Evolutionary conservation across 2,797 vertebrate species (phyloP).

Genomic region (Menidia menidia): DNA sequence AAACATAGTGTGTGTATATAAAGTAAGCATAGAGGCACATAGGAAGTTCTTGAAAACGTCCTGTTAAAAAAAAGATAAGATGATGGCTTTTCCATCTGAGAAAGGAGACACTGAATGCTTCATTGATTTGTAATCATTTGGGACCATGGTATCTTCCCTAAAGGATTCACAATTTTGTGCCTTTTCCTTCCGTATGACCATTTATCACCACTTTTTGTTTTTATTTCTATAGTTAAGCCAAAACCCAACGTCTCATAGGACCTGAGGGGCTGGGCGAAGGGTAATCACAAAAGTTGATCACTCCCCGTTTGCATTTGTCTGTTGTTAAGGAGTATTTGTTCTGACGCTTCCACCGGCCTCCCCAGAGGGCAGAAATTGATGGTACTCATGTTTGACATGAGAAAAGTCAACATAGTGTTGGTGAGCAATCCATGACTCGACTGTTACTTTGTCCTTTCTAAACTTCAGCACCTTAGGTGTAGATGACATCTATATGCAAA

Average conservation of each 20-base stretch:
- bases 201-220: background rate
- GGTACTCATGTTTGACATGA: background rate
- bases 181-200: background rate
- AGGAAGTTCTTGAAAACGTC: background rate
- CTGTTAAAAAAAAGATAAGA: too few relatives aligned
- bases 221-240: background rate
- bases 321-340: background rate
- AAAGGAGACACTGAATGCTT: too few relatives aligned
- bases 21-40: constrained; percentile 3
- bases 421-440: background rate
- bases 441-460: too few relatives aligned
- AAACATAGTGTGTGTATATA: background rate
- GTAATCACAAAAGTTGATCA: background rate
- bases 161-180: background rate
- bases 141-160: background rate
- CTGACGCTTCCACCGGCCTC: background rate
- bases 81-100: too few relatives aligned
- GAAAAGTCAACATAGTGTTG: background rate
- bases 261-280: too few relatives aligned
- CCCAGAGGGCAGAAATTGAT: background rate
- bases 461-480: too few relatives aligned
- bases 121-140: constrained; percentile 3
- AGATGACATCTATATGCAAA: too few relatives aligned
- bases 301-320: background rate
- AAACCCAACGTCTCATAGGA: too few relatives aligned